A percentile compares a stretch with the other conserved stretches of the same genome.
phyloP scores from a whole-genome alignment of 2,888 invertebrate genomes.

The Erebia epiphron region DNA sequence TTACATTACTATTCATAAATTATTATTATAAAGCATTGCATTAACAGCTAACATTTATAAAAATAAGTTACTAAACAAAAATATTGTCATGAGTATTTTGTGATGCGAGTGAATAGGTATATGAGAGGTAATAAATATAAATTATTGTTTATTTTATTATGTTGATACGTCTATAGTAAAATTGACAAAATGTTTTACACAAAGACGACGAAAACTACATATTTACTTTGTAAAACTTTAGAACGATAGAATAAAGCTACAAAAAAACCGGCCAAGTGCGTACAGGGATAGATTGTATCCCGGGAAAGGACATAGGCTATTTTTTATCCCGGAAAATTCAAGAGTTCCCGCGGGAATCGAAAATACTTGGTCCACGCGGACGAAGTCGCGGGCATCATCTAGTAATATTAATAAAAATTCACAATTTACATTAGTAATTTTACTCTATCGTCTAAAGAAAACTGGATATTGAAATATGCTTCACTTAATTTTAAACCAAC shows the following conservation, averaged over 20 bases:
- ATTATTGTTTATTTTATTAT: neutral
- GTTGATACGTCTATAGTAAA: neutral
- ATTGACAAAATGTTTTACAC: neutral
- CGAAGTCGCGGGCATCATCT: too few species aligned
- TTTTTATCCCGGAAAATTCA: too few species aligned
- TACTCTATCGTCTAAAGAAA: neutral
- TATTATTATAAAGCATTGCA: slow-evolving; percentile 35
- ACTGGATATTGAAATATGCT: slow-evolving; percentile 1
- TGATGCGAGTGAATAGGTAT: slow-evolving; percentile 30
- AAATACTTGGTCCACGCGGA: too few species aligned
- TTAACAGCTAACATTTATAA: slow-evolving; percentile 39
- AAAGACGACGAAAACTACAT: neutral
- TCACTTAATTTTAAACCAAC: slow-evolving; percentile 10
- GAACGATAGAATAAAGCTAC: slow-evolving; percentile 1
- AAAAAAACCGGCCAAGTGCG: too few species aligned
- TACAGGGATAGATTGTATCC: too few species aligned
- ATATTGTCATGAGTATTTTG: slow-evolving; percentile 43
- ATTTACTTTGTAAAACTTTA: neutral
- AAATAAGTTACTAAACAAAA: slow-evolving; percentile 39
- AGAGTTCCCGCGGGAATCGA: too few species aligned
- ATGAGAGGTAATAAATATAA: slow-evolving; percentile 1
- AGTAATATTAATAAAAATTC: too few species aligned
- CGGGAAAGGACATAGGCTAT: too few species aligned
- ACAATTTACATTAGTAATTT: neutral
- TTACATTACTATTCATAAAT: slow-evolving; percentile 38